Conservation (phyloP, 2,113 vertebrate species). For the Rutilus rutilus region DNA sequence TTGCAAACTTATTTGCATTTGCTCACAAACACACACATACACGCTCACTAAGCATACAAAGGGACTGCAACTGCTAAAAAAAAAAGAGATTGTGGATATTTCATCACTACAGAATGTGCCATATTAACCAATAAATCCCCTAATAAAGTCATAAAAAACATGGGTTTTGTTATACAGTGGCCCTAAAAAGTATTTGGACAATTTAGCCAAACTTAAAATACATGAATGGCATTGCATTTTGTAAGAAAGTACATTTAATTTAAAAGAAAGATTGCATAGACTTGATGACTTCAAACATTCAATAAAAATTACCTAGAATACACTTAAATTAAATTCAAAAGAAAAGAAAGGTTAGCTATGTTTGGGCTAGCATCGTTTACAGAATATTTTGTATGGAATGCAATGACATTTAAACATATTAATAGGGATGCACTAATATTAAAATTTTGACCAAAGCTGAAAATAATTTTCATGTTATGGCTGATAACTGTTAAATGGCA, state of each 20-base stretch:
- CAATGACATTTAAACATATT: not conserved
- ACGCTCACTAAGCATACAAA: conserved; percentile 25
- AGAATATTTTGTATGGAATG: not conserved
- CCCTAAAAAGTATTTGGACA: not conserved
- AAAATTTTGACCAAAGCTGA: not conserved
- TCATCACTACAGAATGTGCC: not conserved
- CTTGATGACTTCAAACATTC: not conserved
- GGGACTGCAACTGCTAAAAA: not conserved
- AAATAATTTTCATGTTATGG: not conserved
- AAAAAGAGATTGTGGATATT: not conserved
- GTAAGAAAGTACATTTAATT: not conserved
- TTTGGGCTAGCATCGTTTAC: not conserved
- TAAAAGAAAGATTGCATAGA: not conserved
- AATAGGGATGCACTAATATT: not conserved
- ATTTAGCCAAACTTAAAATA: not conserved
- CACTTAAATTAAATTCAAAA: not conserved
- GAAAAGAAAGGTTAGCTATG: not conserved
- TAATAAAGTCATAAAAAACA: not conserved
- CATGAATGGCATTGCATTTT: not conserved
- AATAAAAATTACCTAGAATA: not conserved
- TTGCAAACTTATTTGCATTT: conserved; percentile 39
- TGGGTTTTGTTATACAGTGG: not conserved
- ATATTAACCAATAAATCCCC: not conserved
- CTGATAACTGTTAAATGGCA: not conserved
- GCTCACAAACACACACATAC: conserved; percentile 27